A percentile compares a stretch with the other conserved stretches of the same genome.
phyloP scores from a whole-genome alignment of 2,888 invertebrate genomes.

The Amblyjoppa proteus region DNA sequence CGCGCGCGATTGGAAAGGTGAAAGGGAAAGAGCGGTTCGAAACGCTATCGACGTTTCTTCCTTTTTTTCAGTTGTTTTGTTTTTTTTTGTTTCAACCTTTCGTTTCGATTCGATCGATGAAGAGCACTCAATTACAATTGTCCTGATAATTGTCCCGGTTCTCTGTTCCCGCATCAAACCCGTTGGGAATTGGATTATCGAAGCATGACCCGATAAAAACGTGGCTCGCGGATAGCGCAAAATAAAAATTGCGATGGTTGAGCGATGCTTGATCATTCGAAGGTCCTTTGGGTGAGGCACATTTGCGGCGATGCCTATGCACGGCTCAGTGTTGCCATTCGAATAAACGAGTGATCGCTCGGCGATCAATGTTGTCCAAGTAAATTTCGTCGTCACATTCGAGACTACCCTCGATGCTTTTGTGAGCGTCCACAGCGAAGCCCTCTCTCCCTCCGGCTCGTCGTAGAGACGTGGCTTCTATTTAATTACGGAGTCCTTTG shows the following conservation, averaged over 20 bases:
- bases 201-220: not conserved
- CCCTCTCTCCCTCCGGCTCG: constrained; percentile 51
- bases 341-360: constrained; percentile 24
- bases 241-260: not conserved
- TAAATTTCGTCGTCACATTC: constrained; percentile 1
- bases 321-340: not conserved
- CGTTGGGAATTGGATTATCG: not conserved
- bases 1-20: constrained; percentile 14
- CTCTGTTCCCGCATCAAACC: not conserved
- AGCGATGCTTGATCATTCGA: not conserved
- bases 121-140: constrained; percentile 35
- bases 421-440: not conserved
- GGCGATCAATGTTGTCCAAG: constrained; percentile 35
- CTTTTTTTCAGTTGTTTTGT: not conserved
- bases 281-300: not conserved
- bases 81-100: not conserved
- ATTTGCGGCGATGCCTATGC: not conserved
- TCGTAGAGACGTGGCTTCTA: constrained; percentile 74
- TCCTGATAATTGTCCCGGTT: constrained; percentile 1
- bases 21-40: constrained; percentile 26
- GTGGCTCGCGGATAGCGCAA: not conserved
- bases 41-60: constrained; percentile 25
- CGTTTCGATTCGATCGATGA: constrained; percentile 13
- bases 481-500: constrained; percentile 79
- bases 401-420: constrained; percentile 9